Conservation (phyloP, 2,113 vertebrate genomes). For the Coptodon bakossiorum region DNA sequence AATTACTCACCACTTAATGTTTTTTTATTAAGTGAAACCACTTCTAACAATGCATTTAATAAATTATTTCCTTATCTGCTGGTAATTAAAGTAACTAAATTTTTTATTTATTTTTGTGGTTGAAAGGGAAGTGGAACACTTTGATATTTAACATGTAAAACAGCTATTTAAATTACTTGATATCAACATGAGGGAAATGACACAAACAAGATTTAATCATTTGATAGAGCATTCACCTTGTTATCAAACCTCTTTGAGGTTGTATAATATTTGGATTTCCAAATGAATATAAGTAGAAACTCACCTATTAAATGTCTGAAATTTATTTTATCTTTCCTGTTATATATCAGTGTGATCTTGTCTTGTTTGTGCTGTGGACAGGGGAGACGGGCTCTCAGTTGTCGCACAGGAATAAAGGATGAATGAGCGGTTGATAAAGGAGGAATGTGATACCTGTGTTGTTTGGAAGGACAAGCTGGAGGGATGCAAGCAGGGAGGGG, state of each 20-base stretch:
- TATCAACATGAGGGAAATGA: neutral
- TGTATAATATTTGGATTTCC: neutral
- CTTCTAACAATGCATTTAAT: neutral
- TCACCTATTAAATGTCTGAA: neutral
- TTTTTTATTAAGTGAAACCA: neutral
- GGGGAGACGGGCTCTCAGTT: neutral
- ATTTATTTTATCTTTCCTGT: neutral
- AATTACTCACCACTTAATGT: neutral
- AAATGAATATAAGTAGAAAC: neutral
- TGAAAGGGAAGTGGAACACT: neutral
- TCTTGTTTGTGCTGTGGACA: neutral
- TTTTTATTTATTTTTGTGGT: neutral
- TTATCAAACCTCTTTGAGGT: neutral
- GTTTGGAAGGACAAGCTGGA: neutral
- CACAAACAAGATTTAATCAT: neutral
- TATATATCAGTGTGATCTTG: neutral
- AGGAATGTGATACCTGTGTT: conserved; percentile 16
- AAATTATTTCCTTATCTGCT: neutral
- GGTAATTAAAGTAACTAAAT: neutral
- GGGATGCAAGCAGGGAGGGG: neutral
- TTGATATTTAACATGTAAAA: neutral
- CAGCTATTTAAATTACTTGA: neutral
- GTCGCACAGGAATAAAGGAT: neutral
- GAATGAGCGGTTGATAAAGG: neutral
- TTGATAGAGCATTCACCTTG: neutral